phyloP scores from a whole-genome alignment of 2,113 vertebrate genomes.

The Phylloscopus whistleri region DNA sequence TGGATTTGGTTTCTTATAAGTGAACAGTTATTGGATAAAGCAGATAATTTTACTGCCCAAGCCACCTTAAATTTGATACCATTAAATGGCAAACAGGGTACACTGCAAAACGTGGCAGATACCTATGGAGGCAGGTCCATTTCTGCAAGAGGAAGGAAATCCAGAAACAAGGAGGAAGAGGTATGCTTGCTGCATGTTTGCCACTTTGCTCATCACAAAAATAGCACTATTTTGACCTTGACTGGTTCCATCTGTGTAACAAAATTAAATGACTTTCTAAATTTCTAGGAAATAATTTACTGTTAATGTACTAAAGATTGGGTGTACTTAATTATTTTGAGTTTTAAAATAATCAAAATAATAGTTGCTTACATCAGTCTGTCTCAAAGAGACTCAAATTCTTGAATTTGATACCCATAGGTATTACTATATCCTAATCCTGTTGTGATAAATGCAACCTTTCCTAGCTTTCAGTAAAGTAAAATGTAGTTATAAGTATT shows the following conservation, averaged over 20 bases:
- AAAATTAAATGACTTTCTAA: slow-evolving; percentile 16
- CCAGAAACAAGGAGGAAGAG: slow-evolving; percentile 97
- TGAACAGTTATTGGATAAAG: slow-evolving; percentile 38
- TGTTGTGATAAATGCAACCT: not conserved
- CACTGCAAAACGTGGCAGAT: slow-evolving; percentile 88
- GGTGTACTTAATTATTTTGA: not conserved
- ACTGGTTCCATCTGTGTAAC: slow-evolving; percentile 57
- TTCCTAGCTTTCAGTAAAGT: not conserved
- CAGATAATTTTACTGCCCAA: slow-evolving; percentile 38
- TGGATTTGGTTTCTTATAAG: slow-evolving; percentile 22
- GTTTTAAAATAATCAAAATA: slow-evolving; percentile 4
- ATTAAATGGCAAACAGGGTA: slow-evolving; percentile 93
- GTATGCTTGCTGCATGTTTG: slow-evolving; percentile 86
- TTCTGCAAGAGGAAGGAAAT: slow-evolving; percentile 86
- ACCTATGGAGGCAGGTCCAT: slow-evolving; percentile 87
- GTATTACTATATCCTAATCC: not conserved
- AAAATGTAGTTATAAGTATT: not conserved
- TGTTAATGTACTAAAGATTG: slow-evolving; percentile 13
- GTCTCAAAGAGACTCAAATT: not conserved
- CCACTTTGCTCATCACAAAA: slow-evolving; percentile 53
- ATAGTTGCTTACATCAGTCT: not conserved
- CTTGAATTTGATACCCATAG: not conserved
- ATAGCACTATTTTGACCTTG: slow-evolving; percentile 30
- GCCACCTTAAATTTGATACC: slow-evolving; percentile 83
- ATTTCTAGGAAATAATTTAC: slow-evolving; percentile 30